These are phyloP conservation scores for Lasioglossum zephyrum DNA, from an alignment of 2,888 invertebrate species.

Conservation along the genomic window DNA sequence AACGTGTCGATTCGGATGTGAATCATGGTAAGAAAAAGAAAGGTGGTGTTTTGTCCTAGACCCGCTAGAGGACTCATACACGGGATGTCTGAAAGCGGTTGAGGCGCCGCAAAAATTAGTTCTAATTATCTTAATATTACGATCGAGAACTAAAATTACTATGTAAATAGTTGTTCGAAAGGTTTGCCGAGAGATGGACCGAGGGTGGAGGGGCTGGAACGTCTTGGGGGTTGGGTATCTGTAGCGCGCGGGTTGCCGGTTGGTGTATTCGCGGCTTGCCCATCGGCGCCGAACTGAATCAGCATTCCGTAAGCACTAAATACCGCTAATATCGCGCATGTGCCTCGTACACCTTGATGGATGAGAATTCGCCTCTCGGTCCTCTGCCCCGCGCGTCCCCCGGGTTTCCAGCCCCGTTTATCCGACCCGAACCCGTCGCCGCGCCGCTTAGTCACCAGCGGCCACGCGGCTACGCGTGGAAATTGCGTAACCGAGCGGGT, in stretches of 20 bases:
- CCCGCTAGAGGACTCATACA: too few relatives aligned
- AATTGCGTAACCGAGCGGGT: constrained; percentile 53
- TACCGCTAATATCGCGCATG: constrained; percentile 72
- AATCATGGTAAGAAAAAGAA: too few relatives aligned
- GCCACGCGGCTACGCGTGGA: constrained; percentile 43
- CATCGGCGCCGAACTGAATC: constrained; percentile 77
- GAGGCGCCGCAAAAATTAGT: too few relatives aligned
- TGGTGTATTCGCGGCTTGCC: constrained; percentile 56
- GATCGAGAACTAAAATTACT: too few relatives aligned
- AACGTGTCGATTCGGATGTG: too few relatives aligned
- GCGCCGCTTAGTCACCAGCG: constrained; percentile 49
- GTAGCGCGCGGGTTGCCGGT: neutral
- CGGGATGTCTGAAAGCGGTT: too few relatives aligned
- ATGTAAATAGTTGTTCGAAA: neutral
- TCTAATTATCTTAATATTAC: too few relatives aligned
- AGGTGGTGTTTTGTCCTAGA: too few relatives aligned
- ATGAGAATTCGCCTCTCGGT: constrained; percentile 52
- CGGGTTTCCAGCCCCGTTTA: constrained; percentile 16
- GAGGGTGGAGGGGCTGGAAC: too few relatives aligned
- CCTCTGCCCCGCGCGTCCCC: neutral
- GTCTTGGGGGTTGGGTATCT: constrained; percentile 18
- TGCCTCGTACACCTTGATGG: constrained; percentile 64
- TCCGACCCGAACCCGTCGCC: constrained; percentile 29
- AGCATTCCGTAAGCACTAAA: constrained; percentile 74
- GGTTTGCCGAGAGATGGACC: neutral